Conservation (phyloP, 1,140 invertebrate species). For the Pteromalus puparum region DNA sequence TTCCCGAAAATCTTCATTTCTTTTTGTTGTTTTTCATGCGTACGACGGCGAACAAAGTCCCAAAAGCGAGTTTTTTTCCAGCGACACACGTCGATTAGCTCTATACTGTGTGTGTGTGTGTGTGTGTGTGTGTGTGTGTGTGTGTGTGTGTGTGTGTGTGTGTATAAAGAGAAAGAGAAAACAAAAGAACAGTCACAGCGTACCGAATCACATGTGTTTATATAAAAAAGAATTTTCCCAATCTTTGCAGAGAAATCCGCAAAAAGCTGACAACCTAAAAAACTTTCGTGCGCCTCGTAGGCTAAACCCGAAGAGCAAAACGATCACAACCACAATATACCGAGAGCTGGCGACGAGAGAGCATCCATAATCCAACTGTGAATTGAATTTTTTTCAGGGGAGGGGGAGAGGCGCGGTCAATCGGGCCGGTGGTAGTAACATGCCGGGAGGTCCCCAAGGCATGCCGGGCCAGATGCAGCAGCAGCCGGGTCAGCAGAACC, state of each 20-base stretch:
- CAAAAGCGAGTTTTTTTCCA: too few species aligned
- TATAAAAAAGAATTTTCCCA: background rate
- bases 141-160: too few species aligned
- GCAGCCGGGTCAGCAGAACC: slow-evolving; percentile 61
- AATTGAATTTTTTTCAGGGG: slow-evolving; percentile 70
- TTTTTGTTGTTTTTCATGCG: too few species aligned
- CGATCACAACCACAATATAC: background rate
- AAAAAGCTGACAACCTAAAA: background rate
- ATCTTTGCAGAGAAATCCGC: background rate
- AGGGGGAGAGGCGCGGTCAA: slow-evolving; percentile 77
- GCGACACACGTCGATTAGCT: too few species aligned
- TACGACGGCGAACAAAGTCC: too few species aligned
- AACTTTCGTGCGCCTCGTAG: background rate
- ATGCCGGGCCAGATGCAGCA: slow-evolving; percentile 63
- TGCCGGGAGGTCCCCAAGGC: slow-evolving; percentile 64
- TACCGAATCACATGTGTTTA: background rate
- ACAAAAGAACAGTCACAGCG: background rate
- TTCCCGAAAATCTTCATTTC: too few species aligned
- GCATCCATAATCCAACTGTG: background rate
- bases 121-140: too few species aligned
- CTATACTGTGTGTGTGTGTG: too few species aligned
- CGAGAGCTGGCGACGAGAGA: background rate
- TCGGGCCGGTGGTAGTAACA: slow-evolving; percentile 80
- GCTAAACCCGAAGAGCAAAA: background rate
- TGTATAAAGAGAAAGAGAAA: background rate